phyloP scores from a whole-genome alignment of 1,140 invertebrate genomes.

The Bombus waltoni region DNA sequence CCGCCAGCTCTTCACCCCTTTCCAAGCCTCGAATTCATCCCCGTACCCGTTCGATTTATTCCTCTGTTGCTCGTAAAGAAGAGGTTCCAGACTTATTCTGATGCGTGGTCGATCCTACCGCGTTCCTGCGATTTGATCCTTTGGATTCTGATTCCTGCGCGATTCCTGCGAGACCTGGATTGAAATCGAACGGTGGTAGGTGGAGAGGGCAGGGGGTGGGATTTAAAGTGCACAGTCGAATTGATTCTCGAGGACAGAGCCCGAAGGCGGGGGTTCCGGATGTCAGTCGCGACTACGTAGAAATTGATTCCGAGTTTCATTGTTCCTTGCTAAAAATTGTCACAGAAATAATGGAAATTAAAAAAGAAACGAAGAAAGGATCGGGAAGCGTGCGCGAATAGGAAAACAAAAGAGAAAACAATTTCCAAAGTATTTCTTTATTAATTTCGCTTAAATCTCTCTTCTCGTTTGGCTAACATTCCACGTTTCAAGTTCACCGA shows the following conservation, averaged over 20 bases:
- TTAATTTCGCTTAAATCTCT: no score
- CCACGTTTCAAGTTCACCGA: no score
- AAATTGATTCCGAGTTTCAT: not conserved
- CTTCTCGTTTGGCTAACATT: no score
- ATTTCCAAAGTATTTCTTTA: not conserved
- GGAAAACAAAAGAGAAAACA: not conserved
- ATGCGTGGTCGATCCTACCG: not conserved
- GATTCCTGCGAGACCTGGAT: not conserved
- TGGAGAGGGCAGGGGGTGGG: not conserved
- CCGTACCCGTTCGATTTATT: slow-evolving; percentile 38
- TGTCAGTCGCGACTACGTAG: not conserved
- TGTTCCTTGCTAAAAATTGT: not conserved
- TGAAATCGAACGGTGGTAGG: not conserved
- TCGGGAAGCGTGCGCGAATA: no score
- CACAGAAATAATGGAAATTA: not conserved
- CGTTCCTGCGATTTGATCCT: no score
- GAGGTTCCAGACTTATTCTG: not conserved
- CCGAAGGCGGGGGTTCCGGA: not conserved
- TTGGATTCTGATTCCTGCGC: not conserved
- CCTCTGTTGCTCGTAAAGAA: slow-evolving; percentile 21
- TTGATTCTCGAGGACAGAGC: not conserved
- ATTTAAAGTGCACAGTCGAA: slow-evolving; percentile 6
- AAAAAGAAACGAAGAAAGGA: not conserved
- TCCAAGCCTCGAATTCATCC: slow-evolving; percentile 18
- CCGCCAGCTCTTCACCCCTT: slow-evolving; percentile 53